Evolutionary conservation across 2,888 invertebrate species (phyloP).

Genomic region (Hedychridium roseum): DNA sequence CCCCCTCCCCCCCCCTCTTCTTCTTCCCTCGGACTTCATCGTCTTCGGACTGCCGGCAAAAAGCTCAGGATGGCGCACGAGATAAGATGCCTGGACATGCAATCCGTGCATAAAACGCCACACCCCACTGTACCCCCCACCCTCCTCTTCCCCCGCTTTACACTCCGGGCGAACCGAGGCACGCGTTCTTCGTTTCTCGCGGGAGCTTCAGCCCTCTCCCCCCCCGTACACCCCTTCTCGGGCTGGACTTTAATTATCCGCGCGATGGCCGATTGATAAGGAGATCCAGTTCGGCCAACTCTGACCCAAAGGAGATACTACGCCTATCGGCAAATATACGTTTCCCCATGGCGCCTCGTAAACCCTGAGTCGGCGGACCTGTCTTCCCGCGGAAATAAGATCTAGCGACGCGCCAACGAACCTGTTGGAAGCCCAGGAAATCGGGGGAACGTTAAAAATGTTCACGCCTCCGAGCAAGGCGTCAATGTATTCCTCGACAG

Average conservation of each 20-base stretch:
- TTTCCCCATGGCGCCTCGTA: conserved; percentile 12
- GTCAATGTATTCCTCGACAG: too few species aligned
- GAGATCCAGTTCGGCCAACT: conserved; percentile 13
- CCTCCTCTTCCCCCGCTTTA: too few species aligned
- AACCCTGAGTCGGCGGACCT: conserved; percentile 1
- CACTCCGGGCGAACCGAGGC: too few species aligned
- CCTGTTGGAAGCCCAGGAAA: too few species aligned
- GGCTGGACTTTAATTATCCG: conserved; percentile 44
- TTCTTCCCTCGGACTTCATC: conserved; percentile 1
- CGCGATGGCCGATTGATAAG: conserved; percentile 45
- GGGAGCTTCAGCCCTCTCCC: too few species aligned
- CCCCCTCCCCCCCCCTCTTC: conserved; percentile 5
- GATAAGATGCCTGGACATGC: conserved; percentile 54
- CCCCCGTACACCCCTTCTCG: conserved; percentile 20
- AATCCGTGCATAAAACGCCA: conserved; percentile 49
- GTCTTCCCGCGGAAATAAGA: too few species aligned
- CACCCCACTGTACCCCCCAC: too few species aligned
- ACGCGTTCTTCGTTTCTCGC: too few species aligned
- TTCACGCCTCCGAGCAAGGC: too few species aligned
- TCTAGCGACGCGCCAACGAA: too few species aligned
- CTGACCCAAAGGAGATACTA: conserved; percentile 16
- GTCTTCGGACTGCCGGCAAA: conserved; percentile 36
- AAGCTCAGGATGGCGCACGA: conserved; percentile 48
- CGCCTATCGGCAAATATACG: too few species aligned
- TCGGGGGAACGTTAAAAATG: too few species aligned